A percentile compares a stretch with the other conserved stretches of the same genome.
These are phyloP conservation scores for Steromphala cineraria DNA, from an alignment of 2,888 invertebrate genomes.

Conservation along the genomic window DNA sequence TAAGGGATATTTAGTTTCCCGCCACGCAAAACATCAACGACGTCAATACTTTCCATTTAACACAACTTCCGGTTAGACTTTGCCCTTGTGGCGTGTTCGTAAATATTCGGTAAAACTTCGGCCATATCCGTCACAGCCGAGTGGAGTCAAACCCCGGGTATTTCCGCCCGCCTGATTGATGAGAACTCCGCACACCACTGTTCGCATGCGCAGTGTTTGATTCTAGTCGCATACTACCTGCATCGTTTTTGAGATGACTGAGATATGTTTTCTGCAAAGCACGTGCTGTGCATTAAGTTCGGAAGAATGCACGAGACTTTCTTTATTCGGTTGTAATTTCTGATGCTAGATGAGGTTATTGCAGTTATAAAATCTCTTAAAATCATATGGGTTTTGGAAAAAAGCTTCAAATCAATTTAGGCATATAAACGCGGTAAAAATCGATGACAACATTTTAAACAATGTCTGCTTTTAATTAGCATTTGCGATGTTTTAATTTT, in stretches of 20 bases:
- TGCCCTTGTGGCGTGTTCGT: background rate
- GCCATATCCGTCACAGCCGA: background rate
- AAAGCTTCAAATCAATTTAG: too few relatives aligned
- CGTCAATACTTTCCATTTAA: slow-evolving; percentile 6
- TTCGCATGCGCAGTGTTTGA: too few relatives aligned
- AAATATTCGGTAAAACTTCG: background rate
- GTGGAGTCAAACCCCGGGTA: background rate
- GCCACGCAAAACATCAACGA: background rate
- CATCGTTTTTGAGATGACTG: too few relatives aligned
- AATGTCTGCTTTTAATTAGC: too few relatives aligned
- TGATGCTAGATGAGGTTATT: too few relatives aligned
- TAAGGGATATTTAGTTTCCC: background rate
- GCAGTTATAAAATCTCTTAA: too few relatives aligned
- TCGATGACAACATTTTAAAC: too few relatives aligned
- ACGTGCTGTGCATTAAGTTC: background rate
- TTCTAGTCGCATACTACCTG: too few relatives aligned
- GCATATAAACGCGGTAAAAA: too few relatives aligned
- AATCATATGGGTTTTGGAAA: too few relatives aligned
- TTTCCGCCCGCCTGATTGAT: background rate
- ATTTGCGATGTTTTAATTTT: too few relatives aligned
- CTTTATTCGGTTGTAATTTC: too few relatives aligned
- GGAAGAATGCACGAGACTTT: background rate
- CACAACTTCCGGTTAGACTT: background rate
- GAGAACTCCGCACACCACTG: background rate
- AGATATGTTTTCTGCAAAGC: background rate